These are phyloP conservation scores for Gallirallus australis DNA, from an alignment of 2,797 vertebrate genomes.

Conservation along the genomic window DNA sequence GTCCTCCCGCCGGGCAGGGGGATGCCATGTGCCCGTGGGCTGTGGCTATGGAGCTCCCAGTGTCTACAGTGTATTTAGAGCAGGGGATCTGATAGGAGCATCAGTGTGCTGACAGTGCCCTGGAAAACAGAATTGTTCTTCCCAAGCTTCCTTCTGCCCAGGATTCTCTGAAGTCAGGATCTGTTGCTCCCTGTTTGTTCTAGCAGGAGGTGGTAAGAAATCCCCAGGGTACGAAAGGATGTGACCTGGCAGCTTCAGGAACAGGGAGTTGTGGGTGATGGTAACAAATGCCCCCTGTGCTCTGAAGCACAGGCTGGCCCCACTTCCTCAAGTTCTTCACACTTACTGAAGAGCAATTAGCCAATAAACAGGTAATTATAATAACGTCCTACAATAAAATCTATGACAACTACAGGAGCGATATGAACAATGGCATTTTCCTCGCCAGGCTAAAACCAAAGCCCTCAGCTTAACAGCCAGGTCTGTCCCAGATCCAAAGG, in stretches of 20 bases:
- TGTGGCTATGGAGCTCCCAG: rapidly evolving
- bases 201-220: background rate
- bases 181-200: background rate
- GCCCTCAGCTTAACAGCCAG: background rate
- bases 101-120: background rate
- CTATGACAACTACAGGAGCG: background rate
- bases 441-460: background rate
- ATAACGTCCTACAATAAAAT: background rate
- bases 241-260: background rate
- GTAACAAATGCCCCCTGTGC: background rate
- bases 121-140: background rate
- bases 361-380: background rate
- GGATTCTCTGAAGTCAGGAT: background rate
- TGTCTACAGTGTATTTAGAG: background rate
- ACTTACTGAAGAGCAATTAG: background rate
- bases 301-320: background rate
- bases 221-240: background rate
- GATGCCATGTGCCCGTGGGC: rapidly evolving
- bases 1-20: rapidly evolving
- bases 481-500: background rate
- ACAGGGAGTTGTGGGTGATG: background rate
- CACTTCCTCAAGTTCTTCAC: background rate
- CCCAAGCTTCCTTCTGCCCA: background rate
- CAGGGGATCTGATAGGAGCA: too few species aligned
- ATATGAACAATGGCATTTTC: background rate